Evolutionary conservation across 2,888 invertebrate genomes (phyloP), one percentile per base, ranked within the genome.

Genomic region (Aphodius granarius): DNA sequence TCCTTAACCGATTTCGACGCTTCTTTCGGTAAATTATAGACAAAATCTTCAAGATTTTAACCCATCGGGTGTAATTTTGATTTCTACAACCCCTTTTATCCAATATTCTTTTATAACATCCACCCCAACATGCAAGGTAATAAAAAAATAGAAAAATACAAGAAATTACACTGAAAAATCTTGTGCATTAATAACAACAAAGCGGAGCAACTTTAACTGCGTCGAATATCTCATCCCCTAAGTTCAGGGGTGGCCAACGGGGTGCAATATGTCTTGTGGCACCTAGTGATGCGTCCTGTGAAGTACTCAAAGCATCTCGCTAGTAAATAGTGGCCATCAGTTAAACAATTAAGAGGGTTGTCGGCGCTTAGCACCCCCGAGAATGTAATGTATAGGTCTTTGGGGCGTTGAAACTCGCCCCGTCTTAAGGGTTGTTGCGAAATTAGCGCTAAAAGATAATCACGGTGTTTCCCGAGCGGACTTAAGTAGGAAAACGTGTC

Each of bases 371-470:
- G 43, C 43, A 43, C 9, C 68, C 22, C 68, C 68, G 2, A 15
- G 21, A 19, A 21, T 72, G 76, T 76, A 78, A 78, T 72, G 77
- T 78, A 78, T 78, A 77, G 77, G 77, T 76, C 78, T 75, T 65
- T 62, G 22, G 78, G 77, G 78, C 74, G 66, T 73, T 66, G 64
- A 75, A 73, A 68, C 68, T 68, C 21, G 20, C n/a, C 68, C n/a
- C 20, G 21, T 68, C 68, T 68, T 68, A 43, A 43, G 43, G 43
- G 43, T 43, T 43, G 43, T 13, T 43, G 68, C 68, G n/a, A 21
- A n/a, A 22, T 21, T n/a, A 68, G 20, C 68, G 20, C 22, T 20
- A 22, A 20, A 21, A 68, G 68, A 68, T 21, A 68, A 68, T 68
- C 22, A 68, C 16, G 43, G 9, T 43, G 43, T 3, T 43, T 13